phyloP scores from a whole-genome alignment of 2,888 invertebrate genomes.

The Adineta ricciae region DNA sequence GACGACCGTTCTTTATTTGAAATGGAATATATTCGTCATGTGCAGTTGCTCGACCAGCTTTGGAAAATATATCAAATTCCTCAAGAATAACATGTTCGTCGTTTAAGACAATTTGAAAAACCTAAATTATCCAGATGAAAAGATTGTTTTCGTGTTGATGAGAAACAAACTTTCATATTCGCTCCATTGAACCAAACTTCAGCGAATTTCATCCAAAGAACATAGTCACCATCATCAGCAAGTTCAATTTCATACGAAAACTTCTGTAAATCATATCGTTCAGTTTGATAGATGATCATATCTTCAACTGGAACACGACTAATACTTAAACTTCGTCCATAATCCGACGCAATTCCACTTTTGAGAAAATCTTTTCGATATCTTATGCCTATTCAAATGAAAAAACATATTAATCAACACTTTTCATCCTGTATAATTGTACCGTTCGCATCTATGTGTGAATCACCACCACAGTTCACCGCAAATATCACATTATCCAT shows the following conservation, averaged over 20 bases:
- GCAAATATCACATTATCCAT: slow-evolving; percentile 25
- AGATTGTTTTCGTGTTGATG: too few relatives aligned
- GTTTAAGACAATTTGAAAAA: slow-evolving; percentile 84
- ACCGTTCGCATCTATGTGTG: slow-evolving; percentile 19
- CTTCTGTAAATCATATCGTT: slow-evolving; percentile 80
- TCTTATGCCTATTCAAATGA: not conserved
- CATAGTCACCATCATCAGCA: slow-evolving; percentile 79
- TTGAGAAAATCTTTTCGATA: slow-evolving; percentile 35
- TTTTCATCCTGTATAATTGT: not conserved
- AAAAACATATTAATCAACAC: too few relatives aligned
- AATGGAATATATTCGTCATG: slow-evolving; percentile 87
- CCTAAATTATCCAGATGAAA: slow-evolving; percentile 38
- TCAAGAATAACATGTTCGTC: slow-evolving; percentile 80
- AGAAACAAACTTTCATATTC: slow-evolving; percentile 61
- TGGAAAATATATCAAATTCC: slow-evolving; percentile 82
- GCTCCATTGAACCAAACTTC: slow-evolving; percentile 92
- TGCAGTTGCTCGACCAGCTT: slow-evolving; percentile 75
- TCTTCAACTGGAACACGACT: slow-evolving; percentile 63
- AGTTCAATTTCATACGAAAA: slow-evolving; percentile 75
- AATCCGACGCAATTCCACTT: slow-evolving; percentile 62
- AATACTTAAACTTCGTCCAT: slow-evolving; percentile 77
- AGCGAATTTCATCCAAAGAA: slow-evolving; percentile 83
- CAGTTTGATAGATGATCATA: slow-evolving; percentile 73
- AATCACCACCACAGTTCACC: slow-evolving; percentile 33
- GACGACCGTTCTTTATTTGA: slow-evolving; percentile 66